Evolutionary conservation across 2,888 invertebrate species (phyloP), one percentile per base, ranked within the genome.

Genomic region (Tipula helvola): DNA sequence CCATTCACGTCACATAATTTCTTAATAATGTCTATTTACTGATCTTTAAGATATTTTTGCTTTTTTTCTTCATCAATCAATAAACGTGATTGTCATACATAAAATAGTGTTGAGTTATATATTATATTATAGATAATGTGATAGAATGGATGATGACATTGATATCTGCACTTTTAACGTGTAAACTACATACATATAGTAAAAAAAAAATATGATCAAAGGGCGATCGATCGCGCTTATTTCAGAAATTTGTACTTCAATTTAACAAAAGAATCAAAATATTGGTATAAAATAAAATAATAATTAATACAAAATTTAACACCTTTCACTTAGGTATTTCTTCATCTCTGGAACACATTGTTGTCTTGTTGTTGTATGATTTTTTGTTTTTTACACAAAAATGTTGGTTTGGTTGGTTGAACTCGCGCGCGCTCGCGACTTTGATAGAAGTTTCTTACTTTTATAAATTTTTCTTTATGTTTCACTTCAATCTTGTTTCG

Each of bases 331-430:
- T n/a, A 84, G 16, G 41, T 84, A 84, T 84, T 84, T 84, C 84
- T 84, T 84, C 84, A 84, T 84, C 41, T 84, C 84, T 39, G 84
- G 71, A 28, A 28, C 28, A 71, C 28, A 71, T 84, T 84, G 83
- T 36, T 83, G 83, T 83, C 36, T 83, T 83, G n/a, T 36, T 83
- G 36, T 39, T 84, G 39, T 16, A 39, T 2, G 28, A 28, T 41
- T 84, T 39, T 71, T 71, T 71, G 10, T 52, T 52, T 71, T 71
- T 71, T 39, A 39, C 41, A 84, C 36, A 84, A 84, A 84, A 84
- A 84, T 84, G 84, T 84, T 84, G 84, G 84, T 84, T 84, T 84
- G 84, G 84, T 84, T 84, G 84, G 84, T 84, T 84, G 84, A 84
- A 84, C 84, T 84, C 84, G 71, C 18, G 71, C 71, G 71, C 18